Evolutionary conservation across 2,888 invertebrate genomes (phyloP).

Genomic region (Melanophora roralis): DNA sequence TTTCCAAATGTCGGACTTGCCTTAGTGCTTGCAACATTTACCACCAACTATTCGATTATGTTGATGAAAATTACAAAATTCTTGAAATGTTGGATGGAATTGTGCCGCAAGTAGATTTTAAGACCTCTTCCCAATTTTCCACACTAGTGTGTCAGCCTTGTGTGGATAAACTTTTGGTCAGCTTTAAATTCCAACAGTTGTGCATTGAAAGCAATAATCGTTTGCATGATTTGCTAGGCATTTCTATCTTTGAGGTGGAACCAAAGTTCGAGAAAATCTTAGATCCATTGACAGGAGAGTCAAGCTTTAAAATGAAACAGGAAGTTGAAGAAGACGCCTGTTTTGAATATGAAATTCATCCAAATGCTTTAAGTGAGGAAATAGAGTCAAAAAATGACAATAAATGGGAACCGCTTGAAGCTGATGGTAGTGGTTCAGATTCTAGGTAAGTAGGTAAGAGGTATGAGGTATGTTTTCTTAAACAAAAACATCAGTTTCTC

Average conservation of each 20-base stretch:
- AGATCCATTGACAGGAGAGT: slow-evolving; percentile 42
- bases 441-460: slow-evolving; percentile 33
- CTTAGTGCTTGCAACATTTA: slow-evolving; percentile 17
- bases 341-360: slow-evolving; percentile 15
- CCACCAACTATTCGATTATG: slow-evolving; percentile 46
- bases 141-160: slow-evolving; percentile 73
- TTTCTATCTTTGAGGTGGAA: slow-evolving; percentile 7
- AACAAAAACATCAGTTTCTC: neutral
- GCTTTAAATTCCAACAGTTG: slow-evolving; percentile 78
- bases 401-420: neutral
- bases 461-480: neutral
- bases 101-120: slow-evolving; percentile 50
- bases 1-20: slow-evolving; percentile 52
- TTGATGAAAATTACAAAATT: slow-evolving; percentile 49
- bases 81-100: slow-evolving; percentile 48
- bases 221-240: slow-evolving; percentile 67
- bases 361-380: neutral
- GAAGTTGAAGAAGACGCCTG: slow-evolving; percentile 32
- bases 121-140: slow-evolving; percentile 31
- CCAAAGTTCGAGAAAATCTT: slow-evolving; percentile 24
- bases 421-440: slow-evolving; percentile 38
- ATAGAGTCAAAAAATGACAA: neutral
- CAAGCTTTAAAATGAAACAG: slow-evolving; percentile 35
- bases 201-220: slow-evolving; percentile 77
- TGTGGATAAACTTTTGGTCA: slow-evolving; percentile 77